phyloP scores from a whole-genome alignment of 2,797 vertebrate genomes.

The Sebastes ruberrimus region DNA sequence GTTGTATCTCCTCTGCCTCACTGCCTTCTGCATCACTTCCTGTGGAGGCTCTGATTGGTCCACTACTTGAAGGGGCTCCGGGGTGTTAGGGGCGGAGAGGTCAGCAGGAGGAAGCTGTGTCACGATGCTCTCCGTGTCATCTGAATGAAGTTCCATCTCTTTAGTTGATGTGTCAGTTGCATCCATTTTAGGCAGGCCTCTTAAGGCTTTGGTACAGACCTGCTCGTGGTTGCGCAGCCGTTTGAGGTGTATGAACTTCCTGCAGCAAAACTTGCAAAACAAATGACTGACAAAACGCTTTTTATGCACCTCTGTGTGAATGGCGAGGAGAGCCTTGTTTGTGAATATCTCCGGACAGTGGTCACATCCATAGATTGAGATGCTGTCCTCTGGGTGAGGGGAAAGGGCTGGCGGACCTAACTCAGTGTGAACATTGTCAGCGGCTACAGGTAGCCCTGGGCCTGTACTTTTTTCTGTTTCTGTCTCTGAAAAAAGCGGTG shows the following conservation, averaged over 20 bases:
- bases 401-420: constrained; percentile 75
- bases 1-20: constrained; percentile 89
- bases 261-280: constrained; percentile 92
- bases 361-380: constrained; percentile 86
- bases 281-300: constrained; percentile 88
- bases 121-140: constrained; percentile 37
- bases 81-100: constrained; percentile 66
- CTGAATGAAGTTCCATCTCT: constrained; percentile 35
- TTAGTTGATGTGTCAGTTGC: constrained; percentile 66
- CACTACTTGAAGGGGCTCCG: constrained; percentile 50
- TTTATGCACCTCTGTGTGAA: constrained; percentile 91
- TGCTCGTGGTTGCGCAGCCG: constrained; percentile 92
- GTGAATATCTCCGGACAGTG: constrained; percentile 89
- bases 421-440: constrained; percentile 60
- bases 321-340: constrained; percentile 83
- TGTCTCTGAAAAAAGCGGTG: constrained; percentile 64
- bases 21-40: constrained; percentile 73
- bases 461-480: constrained; percentile 59
- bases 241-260: constrained; percentile 92
- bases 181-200: constrained; percentile 71
- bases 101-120: constrained; percentile 69
- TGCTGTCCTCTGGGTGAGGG: constrained; percentile 75
- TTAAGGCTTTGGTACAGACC: constrained; percentile 82
- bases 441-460: constrained; percentile 35
- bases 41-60: constrained; percentile 72